phyloP scores from a whole-genome alignment of 1,140 invertebrate species.

The Diorhabda carinulata region DNA sequence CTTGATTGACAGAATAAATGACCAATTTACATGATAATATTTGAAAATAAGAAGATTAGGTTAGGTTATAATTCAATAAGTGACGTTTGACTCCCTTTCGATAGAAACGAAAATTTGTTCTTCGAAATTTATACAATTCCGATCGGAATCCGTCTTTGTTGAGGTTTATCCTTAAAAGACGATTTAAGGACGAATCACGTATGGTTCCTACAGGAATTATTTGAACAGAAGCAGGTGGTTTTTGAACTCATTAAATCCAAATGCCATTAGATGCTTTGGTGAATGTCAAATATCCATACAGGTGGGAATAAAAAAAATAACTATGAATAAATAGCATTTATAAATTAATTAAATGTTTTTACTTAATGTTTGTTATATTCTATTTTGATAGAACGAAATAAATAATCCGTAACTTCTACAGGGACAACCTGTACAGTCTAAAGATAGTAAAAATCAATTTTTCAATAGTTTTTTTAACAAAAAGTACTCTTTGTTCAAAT shows the following conservation, averaged over 20 bases:
- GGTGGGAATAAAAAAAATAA: neutral
- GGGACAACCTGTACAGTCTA: too few relatives aligned
- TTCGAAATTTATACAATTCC: neutral
- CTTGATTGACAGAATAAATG: too few relatives aligned
- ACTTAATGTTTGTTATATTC: too few relatives aligned
- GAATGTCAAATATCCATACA: neutral
- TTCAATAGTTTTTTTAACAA: too few relatives aligned
- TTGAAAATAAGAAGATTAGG: too few relatives aligned
- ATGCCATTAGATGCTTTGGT: conserved; percentile 22
- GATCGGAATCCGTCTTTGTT: neutral
- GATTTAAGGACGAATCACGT: conserved; percentile 21
- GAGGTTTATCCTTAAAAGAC: conserved; percentile 9
- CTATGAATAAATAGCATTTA: neutral
- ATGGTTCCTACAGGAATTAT: neutral
- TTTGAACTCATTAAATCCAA: conserved; percentile 24
- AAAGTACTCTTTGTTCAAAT: too few relatives aligned
- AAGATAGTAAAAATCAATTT: too few relatives aligned
- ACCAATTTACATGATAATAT: too few relatives aligned
- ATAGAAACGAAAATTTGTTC: conserved; percentile 3
- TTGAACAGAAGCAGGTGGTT: conserved; percentile 24
- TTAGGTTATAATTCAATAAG: too few relatives aligned
- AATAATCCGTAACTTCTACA: too few relatives aligned
- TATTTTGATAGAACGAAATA: too few relatives aligned
- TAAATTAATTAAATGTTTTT: neutral
- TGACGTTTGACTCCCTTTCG: neutral